phyloP scores from a whole-genome alignment of 2,113 vertebrate genomes.

The Apaloderma vittatum region DNA sequence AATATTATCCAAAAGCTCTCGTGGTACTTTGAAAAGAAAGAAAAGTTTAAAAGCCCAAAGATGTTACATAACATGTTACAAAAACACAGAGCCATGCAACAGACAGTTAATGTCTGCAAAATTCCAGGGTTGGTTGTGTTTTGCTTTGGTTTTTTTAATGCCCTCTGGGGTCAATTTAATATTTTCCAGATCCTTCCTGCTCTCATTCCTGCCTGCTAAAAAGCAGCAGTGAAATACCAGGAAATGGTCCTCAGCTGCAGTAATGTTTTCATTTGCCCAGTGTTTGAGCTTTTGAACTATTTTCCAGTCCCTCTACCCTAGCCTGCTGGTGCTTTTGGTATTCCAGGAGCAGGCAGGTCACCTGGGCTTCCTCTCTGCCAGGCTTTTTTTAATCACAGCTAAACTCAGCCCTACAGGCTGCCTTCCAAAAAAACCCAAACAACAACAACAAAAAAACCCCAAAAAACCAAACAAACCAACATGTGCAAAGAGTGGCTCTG shows the following conservation, averaged over 20 bases:
- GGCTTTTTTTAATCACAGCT: background rate
- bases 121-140: background rate
- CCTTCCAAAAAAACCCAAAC: background rate
- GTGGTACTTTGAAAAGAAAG: background rate
- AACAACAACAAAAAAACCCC: background rate
- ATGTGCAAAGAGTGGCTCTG: background rate
- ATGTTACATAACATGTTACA: background rate
- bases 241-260: slow-evolving; percentile 43
- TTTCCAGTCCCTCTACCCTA: background rate
- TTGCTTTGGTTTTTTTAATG: background rate
- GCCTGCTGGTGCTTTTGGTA: background rate
- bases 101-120: slow-evolving; percentile 15
- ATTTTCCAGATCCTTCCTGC: slow-evolving; percentile 37
- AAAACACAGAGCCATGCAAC: background rate
- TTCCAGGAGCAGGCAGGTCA: background rate
- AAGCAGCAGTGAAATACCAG: slow-evolving; percentile 48
- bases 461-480: background rate
- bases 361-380: background rate
- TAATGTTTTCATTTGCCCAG: slow-evolving; percentile 22
- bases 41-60: background rate
- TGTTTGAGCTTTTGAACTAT: background rate
- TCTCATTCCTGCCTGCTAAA: background rate
- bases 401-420: background rate
- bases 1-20: background rate
- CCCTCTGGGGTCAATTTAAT: slow-evolving; percentile 35